Base-by-base conservation (phyloP, 2,888 invertebrate species). In the Zele albiditarsus region DNA sequence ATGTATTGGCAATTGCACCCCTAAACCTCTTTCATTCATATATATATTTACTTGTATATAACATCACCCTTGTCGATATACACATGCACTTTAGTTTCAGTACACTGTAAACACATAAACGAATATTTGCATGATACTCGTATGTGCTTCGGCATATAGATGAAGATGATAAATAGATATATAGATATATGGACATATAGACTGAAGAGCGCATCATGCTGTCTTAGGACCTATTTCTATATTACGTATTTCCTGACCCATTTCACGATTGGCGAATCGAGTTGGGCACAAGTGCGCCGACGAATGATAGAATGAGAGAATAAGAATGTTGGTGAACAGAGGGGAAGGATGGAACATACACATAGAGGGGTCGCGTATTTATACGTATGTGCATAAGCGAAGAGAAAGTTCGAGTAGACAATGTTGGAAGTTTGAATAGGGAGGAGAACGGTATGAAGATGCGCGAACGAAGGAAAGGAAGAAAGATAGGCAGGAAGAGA, bases 191-290 rank as follows among this genome's bases (percentile, higher is more conserved):
- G 27, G 23, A 33, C 3, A 28, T 12, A 6, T 5, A 5, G 12
- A 25, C 10, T n/a, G n/a, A 28, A 31, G 46, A 68, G 76, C 69
- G 69, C 72, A 71, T 74, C 78, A 74, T 65, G 66, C 73, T 42
- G 62, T 67, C 38, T 65, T 38, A 23, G 65, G 23, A 58, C 57
- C 62, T 57, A 65, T 68, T 76, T 53, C 70, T 74, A 58, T 77
- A 73, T 65, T 65, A 71, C 75, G 72, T 79, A 80, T 83, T 82
- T 82, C 81, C 84, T 86, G 87, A 87, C 87, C 87, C 83, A 87
- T 87, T 87, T 87, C 78, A 80, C 79, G 80, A 82, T 81, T 82
- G 81, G 78, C 80, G 79, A 77, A 80, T 74, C 74, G 20, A 53
- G 77, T 75, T 62, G 77, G 72, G 72, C 69, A 62, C 57, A 70